Percentiles rank a stretch among this genome's conserved stretches.
Conservation (phyloP, 2,888 invertebrate genomes). For the Piscicola geometra region DNA sequence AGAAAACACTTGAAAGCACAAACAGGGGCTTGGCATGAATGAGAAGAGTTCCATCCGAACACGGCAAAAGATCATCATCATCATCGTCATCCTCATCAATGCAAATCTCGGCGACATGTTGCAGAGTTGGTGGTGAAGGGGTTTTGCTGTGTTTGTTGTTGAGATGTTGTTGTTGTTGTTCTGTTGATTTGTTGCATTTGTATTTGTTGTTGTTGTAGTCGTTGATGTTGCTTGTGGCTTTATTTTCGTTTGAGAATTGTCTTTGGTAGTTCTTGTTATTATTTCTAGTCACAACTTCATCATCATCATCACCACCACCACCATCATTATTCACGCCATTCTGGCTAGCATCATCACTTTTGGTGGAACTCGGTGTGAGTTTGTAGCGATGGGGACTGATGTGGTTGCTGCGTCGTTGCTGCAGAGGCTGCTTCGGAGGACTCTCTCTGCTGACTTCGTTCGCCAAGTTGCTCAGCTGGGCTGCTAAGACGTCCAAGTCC, state of each 20-base stretch:
- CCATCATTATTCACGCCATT: too few relatives aligned
- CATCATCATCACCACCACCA: conserved; percentile 58
- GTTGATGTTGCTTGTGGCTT: neutral
- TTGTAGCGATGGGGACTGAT: neutral
- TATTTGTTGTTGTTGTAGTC: neutral
- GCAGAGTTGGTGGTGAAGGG: neutral
- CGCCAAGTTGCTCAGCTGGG: conserved; percentile 89
- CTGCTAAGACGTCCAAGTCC: conserved; percentile 93
- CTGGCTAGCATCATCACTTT: neutral
- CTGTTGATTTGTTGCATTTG: neutral
- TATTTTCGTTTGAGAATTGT: neutral
- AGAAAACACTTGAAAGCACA: neutral
- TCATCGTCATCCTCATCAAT: conserved; percentile 47
- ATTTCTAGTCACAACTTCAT: neutral
- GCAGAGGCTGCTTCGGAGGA: neutral
- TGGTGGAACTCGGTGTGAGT: too few relatives aligned
- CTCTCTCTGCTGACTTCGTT: conserved; percentile 53
- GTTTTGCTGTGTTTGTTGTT: neutral
- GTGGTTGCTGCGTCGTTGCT: neutral
- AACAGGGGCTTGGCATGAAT: neutral
- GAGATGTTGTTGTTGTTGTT: neutral
- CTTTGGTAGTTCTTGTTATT: neutral
- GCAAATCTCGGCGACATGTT: conserved; percentile 13
- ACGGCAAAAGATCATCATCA: conserved; percentile 46
- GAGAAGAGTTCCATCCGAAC: conserved; percentile 84